Percentiles rank a stretch among this genome's conserved stretches.
These are phyloP conservation scores for Taphrorychus bicolor DNA, from an alignment of 2,888 invertebrate genomes.

Conservation along the genomic window DNA sequence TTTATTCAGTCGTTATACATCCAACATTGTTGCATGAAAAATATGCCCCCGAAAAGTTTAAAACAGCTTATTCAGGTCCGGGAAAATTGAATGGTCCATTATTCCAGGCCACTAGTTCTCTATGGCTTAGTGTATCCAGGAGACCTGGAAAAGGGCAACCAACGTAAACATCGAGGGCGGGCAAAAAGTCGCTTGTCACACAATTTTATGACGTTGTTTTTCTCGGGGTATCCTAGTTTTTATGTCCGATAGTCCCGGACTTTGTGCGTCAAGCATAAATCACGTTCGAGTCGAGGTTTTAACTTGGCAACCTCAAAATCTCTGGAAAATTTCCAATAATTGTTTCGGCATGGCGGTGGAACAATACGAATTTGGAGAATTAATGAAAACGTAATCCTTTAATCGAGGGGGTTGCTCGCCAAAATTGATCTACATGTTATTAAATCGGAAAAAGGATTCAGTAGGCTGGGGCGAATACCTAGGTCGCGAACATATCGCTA, in stretches of 20 bases:
- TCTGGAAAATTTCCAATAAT: slow-evolving; percentile 19
- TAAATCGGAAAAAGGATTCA: slow-evolving; percentile 41
- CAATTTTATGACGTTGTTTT: slow-evolving; percentile 21
- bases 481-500: slow-evolving; percentile 15
- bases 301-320: not conserved
- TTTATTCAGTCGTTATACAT: not conserved
- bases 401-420: slow-evolving; percentile 42
- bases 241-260: too few relatives aligned
- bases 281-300: not conserved
- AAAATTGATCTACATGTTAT: slow-evolving; percentile 43
- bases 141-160: slow-evolving; percentile 22
- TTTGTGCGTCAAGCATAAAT: not conserved
- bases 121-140: slow-evolving; percentile 33
- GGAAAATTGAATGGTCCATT: slow-evolving; percentile 39
- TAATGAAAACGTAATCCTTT: slow-evolving; percentile 51
- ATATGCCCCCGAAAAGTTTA: slow-evolving; percentile 12
- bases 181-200: slow-evolving; percentile 33
- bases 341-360: slow-evolving; percentile 30
- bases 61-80: slow-evolving; percentile 38
- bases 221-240: not conserved
- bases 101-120: slow-evolving; percentile 38
- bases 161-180: slow-evolving; percentile 10
- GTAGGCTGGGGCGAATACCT: slow-evolving; percentile 26
- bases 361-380: slow-evolving; percentile 46
- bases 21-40: not conserved